phyloP scores from a whole-genome alignment of 2,797 vertebrate species.

The Rhynchonycteris naso region DNA sequence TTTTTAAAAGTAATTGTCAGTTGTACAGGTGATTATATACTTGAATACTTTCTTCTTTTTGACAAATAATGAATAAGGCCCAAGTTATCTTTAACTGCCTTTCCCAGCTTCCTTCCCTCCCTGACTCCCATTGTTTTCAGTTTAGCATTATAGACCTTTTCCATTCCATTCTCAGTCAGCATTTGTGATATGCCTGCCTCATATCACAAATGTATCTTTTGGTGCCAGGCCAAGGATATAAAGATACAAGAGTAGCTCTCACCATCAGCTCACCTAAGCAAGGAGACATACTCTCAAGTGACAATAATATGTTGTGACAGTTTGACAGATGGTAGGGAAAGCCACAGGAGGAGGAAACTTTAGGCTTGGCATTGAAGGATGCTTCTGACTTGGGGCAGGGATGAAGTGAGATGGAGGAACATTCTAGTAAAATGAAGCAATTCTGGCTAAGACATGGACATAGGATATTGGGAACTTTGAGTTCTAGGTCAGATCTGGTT shows the following conservation, averaged over 20 bases:
- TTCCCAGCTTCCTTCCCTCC: not conserved
- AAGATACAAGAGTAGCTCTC: not conserved
- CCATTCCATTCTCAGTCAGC: not conserved
- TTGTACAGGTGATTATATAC: not conserved
- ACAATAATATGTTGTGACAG: not conserved
- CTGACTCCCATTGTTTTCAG: not conserved
- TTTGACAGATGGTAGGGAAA: not conserved
- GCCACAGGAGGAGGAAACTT: not conserved
- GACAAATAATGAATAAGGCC: not conserved
- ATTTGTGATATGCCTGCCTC: not conserved
- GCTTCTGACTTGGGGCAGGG: not conserved
- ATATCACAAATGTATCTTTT: no score
- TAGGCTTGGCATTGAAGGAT: not conserved
- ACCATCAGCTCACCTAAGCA: not conserved
- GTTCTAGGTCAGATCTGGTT: not conserved
- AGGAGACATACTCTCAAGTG: not conserved
- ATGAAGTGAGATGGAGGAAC: not conserved
- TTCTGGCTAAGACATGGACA: not conserved
- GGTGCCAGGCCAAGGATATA: not conserved
- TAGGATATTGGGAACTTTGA: not conserved
- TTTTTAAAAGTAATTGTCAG: slow-evolving; percentile 29
- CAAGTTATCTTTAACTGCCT: not conserved
- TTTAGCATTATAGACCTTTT: not conserved
- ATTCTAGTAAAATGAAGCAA: not conserved
- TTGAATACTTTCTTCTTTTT: not conserved